Base-by-base conservation (phyloP, 2,888 invertebrate genomes). In the Tuta absoluta region DNA sequence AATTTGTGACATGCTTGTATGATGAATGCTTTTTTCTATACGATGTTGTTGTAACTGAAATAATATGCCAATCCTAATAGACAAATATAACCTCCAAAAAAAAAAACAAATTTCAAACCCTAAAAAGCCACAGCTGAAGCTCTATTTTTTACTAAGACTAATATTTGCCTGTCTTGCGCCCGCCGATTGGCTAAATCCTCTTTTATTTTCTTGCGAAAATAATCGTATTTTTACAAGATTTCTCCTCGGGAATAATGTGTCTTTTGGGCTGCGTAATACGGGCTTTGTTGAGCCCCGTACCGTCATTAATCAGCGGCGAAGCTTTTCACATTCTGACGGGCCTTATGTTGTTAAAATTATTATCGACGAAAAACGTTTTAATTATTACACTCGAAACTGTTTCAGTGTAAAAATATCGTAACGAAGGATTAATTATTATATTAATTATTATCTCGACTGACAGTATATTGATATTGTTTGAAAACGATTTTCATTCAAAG, bases 341-440 rank as follows among this genome's bases (percentile, higher is more conserved):
- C 63, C 56, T 63, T 23, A 62, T 63, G 63, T 45, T 63, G 63
- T 41, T 57, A 63, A 56, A 41, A 41, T 63, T 24, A 63, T 65
- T 62, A 62, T 65, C 57, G 60, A 28, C 57, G 49, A 37, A 61
- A 64, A 65, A 28, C 17, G 24, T 56, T 56, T 12, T 33, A 33
- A 56, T 56, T 56, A 56, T 23, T 17, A 33, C 23, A n/a, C 10
- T 58, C 63, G 64, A 62, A 63, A 75, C 71, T 72, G 65, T 66
- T 56, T 56, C 17, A 56, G n/a, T 17, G 49, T 33, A 48, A 28
- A 49, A 61, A 17, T 28, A 10, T 17, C 14, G 28, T 17, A 51
- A 48, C 5, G 48, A n/a, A 3, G 48, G 7, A 17, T n/a, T n/a
- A 12, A n/a, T 1, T 48, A 48, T n/a, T 0, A 51, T 21, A 21